Conservation (phyloP, 2,888 invertebrate species). For the Candidula unifasciata region DNA sequence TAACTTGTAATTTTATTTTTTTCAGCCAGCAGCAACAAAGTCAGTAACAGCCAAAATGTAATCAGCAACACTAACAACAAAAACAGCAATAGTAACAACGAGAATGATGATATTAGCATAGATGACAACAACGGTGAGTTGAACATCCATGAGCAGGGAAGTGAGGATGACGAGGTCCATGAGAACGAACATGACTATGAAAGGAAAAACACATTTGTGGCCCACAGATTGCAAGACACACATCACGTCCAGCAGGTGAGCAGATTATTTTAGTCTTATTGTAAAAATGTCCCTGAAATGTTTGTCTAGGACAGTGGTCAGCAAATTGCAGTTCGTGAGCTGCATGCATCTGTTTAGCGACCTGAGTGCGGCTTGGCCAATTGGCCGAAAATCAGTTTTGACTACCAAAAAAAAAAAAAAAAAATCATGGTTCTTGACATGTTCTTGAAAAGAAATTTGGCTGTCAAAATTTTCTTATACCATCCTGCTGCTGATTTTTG, state of each 20-base stretch:
- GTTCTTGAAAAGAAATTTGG: too few relatives aligned
- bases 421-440: too few relatives aligned
- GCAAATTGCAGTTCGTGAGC: too few relatives aligned
- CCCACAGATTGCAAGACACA: constrained; percentile 56
- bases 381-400: too few relatives aligned
- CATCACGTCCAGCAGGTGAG: constrained; percentile 58
- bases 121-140: constrained; percentile 30
- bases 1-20: background rate
- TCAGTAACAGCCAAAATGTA: background rate
- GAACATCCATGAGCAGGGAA: background rate
- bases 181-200: constrained; percentile 79
- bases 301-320: too few relatives aligned
- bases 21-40: constrained; percentile 22
- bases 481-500: too few relatives aligned
- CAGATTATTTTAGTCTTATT: too few relatives aligned
- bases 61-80: constrained; percentile 10
- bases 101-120: constrained; percentile 40
- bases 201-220: constrained; percentile 54
- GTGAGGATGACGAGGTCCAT: constrained; percentile 4
- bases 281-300: too few relatives aligned
- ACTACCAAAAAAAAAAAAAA: too few relatives aligned
- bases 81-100: constrained; percentile 9
- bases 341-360: too few relatives aligned
- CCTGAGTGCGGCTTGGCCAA: too few relatives aligned
- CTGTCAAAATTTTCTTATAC: too few relatives aligned